Evolutionary conservation across 2,888 invertebrate genomes (phyloP).

Genomic region (Rhabditophanes sp.): DNA sequence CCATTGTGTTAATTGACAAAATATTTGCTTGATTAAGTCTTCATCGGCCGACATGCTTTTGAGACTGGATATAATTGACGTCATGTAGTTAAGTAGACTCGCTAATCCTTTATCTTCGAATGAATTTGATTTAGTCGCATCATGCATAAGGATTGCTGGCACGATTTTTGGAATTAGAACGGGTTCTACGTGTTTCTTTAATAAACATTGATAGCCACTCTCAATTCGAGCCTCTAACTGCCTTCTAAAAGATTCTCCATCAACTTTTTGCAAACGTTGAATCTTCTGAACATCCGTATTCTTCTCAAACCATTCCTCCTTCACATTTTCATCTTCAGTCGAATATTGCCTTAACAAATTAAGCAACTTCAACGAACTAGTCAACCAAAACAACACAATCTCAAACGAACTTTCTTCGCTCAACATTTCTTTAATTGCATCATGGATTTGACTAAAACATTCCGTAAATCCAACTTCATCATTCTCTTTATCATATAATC

Average conservation of each 20-base stretch:
- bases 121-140: too few species aligned
- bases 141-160: constrained; percentile 35
- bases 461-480: too few species aligned
- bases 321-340: constrained; percentile 60
- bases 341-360: constrained; percentile 89
- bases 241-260: constrained; percentile 28
- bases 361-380: constrained; percentile 60
- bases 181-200: constrained; percentile 35
- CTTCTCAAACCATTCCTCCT: constrained; percentile 28
- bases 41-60: too few species aligned
- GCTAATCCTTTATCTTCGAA: too few species aligned
- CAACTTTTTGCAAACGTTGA: constrained; percentile 24
- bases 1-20: constrained; percentile 32
- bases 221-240: constrained; percentile 29
- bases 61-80: too few species aligned
- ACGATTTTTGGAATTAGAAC: constrained; percentile 34
- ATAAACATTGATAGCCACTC: constrained; percentile 26
- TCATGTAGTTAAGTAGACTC: too few species aligned
- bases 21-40: constrained; percentile 23
- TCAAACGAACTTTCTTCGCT: too few species aligned
- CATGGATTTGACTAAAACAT: too few species aligned
- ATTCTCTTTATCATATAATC: too few species aligned
- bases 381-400: too few species aligned
- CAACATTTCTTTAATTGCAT: too few species aligned
- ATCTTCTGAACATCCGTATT: constrained; percentile 30